Percentiles rank a stretch among this genome's conserved stretches.
phyloP scores from a whole-genome alignment of 53 echinoderm and acorn worm genomes.

The Stichopus horrens region DNA sequence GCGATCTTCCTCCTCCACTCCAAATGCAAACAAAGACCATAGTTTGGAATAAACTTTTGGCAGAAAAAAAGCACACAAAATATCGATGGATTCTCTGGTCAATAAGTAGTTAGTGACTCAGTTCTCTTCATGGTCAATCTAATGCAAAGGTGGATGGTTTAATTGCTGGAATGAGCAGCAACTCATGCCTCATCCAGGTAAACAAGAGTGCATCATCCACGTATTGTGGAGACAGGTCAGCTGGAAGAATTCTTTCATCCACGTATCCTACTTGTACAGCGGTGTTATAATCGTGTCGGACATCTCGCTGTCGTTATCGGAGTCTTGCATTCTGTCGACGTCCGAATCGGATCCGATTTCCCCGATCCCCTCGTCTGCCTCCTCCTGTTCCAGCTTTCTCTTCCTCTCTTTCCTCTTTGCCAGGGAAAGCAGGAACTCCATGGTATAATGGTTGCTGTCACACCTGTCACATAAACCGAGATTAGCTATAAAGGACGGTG shows the following conservation, averaged over 20 bases:
- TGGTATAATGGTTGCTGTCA: conserved; percentile 79
- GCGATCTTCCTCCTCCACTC: no score
- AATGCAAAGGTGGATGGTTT: no score
- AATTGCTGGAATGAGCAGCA: no score
- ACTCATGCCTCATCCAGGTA: no score
- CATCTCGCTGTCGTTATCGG: conserved; percentile 39
- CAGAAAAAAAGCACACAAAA: no score
- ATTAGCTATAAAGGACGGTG: no score
- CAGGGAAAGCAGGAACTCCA: conserved; percentile 69
- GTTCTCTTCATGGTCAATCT: no score
- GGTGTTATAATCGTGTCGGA: conserved; percentile 31
- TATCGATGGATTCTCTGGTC: no score
- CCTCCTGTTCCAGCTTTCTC: conserved; percentile 39
- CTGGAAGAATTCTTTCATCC: neutral
- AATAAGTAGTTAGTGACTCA: no score
- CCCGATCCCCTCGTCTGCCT: conserved; percentile 25
- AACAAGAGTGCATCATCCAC: neutral
- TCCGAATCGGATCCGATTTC: conserved; percentile 8
- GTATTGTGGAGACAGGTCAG: no score
- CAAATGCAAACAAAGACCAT: no score
- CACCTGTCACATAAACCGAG: conserved; percentile 51
- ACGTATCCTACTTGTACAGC: conserved; percentile 11
- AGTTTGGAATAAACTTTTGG: no score
- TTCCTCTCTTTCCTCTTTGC: conserved; percentile 59
- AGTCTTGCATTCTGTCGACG: neutral